phyloP scores from a whole-genome alignment of 2,888 invertebrate species.

The Patella pellucida region DNA sequence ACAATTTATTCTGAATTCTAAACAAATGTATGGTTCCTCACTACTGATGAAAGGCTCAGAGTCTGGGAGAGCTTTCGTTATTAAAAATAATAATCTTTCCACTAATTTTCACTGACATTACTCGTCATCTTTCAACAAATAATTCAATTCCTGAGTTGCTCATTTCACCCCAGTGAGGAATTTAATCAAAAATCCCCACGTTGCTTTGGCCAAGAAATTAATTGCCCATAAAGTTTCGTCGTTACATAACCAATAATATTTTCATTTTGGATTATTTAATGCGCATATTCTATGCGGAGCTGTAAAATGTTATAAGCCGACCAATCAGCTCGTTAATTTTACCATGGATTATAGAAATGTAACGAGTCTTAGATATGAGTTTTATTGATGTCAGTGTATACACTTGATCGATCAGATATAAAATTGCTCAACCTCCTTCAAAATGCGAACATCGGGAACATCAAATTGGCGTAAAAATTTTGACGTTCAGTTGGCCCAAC shows the following conservation, averaged over 20 bases:
- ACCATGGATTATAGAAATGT: not conserved
- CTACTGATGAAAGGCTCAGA: too few species aligned
- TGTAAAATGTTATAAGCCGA: not conserved
- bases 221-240: not conserved
- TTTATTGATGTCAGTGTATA: not conserved
- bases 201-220: not conserved
- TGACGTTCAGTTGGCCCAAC: not conserved
- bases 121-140: not conserved
- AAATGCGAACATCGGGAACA: not conserved
- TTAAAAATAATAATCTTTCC: not conserved
- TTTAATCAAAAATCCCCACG: not conserved
- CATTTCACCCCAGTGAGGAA: not conserved
- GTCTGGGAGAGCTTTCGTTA: too few species aligned
- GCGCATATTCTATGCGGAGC: not conserved
- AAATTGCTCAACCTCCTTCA: constrained; percentile 3
- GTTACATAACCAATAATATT: constrained; percentile 5
- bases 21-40: too few species aligned
- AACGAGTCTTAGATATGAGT: not conserved
- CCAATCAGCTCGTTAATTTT: not conserved
- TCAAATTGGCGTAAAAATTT: constrained; percentile 8
- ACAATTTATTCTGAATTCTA: too few species aligned
- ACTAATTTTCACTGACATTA: not conserved
- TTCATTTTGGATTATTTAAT: not conserved
- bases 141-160: not conserved
- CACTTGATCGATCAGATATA: constrained; percentile 7